Conservation (phyloP, 2,113 vertebrate genomes). For the Notarius quadriscutis region DNA sequence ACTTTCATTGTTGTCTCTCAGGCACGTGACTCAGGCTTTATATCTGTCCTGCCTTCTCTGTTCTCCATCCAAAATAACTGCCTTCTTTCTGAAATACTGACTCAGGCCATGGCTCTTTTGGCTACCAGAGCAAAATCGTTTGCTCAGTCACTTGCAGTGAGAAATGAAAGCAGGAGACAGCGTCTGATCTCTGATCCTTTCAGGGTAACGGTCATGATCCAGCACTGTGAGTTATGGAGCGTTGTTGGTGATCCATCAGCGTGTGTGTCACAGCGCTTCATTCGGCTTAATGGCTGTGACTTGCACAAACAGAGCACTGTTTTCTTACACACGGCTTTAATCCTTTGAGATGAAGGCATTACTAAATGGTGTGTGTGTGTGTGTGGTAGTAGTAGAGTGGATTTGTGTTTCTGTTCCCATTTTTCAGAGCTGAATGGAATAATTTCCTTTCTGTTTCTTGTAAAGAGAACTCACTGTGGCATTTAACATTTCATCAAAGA, state of each 20-base stretch:
- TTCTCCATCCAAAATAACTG: not conserved
- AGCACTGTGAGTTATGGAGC: not conserved
- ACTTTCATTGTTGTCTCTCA: conserved; percentile 6
- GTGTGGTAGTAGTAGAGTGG: not conserved
- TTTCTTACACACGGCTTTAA: not conserved
- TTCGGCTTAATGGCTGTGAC: not conserved
- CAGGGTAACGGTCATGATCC: not conserved
- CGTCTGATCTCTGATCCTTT: not conserved
- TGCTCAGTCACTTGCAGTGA: not conserved
- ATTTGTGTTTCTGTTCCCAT: conserved; percentile 13
- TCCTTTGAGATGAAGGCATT: not conserved
- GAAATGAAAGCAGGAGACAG: not conserved
- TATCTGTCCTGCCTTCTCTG: not conserved
- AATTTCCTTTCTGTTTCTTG: not conserved
- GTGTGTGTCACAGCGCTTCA: too few species aligned
- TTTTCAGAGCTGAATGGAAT: not conserved
- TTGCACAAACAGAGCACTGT: not conserved
- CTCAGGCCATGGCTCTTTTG: not conserved
- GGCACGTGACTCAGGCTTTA: not conserved
- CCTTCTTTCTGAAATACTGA: not conserved
- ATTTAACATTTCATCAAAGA: not conserved
- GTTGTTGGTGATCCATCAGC: not conserved
- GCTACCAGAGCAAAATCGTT: not conserved
- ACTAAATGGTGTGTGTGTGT: not conserved
- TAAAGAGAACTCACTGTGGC: not conserved